These are phyloP conservation scores for Autographa gamma DNA, from an alignment of 2,888 invertebrate genomes.

Conservation along the genomic window DNA sequence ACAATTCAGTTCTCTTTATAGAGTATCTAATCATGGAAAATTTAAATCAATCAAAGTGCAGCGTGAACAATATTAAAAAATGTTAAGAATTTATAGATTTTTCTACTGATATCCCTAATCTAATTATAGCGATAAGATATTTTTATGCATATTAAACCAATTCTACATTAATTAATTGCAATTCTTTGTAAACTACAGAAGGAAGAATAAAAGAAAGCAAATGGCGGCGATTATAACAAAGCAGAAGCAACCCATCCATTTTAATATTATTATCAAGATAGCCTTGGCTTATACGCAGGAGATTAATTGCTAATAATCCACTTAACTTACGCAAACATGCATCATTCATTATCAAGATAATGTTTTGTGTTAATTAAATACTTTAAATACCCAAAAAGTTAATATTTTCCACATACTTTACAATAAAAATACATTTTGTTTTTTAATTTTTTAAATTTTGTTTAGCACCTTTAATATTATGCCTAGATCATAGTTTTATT, in stretches of 20 bases:
- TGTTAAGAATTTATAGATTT: slow-evolving; percentile 13
- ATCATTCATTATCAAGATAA: slow-evolving; percentile 57
- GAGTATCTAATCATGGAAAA: too few relatives aligned
- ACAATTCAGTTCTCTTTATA: too few relatives aligned
- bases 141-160: background rate
- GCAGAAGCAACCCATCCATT: slow-evolving; percentile 33
- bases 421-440: too few relatives aligned
- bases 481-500: too few relatives aligned
- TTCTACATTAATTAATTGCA: slow-evolving; percentile 11
- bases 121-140: slow-evolving; percentile 20
- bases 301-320: slow-evolving; percentile 69
- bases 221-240: slow-evolving; percentile 16
- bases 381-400: slow-evolving; percentile 3
- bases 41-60: background rate
- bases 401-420: too few relatives aligned
- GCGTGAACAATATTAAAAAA: background rate
- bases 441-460: too few relatives aligned
- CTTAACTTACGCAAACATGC: slow-evolving; percentile 58
- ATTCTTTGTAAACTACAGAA: background rate
- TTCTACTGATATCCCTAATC: slow-evolving; percentile 16
- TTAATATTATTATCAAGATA: slow-evolving; percentile 51
- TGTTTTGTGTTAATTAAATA: slow-evolving; percentile 31
- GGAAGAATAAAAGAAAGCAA: slow-evolving; percentile 16
- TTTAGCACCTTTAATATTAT: too few relatives aligned
- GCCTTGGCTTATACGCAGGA: slow-evolving; percentile 59